These are phyloP conservation scores for Limonius californicus DNA, from an alignment of 1,140 invertebrate species.

Conservation along the genomic window DNA sequence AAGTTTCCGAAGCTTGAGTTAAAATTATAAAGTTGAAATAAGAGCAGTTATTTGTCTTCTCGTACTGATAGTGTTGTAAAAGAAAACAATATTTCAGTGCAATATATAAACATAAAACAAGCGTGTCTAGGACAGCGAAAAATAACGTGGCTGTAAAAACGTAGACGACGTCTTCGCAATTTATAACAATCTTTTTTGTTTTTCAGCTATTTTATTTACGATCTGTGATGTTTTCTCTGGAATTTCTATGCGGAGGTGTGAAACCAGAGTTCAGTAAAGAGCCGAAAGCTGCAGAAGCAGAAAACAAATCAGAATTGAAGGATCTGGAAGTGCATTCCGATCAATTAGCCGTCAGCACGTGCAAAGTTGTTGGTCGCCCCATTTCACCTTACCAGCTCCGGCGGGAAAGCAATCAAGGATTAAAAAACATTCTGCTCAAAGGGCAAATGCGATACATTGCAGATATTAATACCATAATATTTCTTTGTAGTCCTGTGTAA, in stretches of 20 bases:
- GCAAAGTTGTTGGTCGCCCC: conserved; percentile 27
- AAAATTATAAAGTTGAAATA: too few species aligned
- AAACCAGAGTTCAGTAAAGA: background rate
- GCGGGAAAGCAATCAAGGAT: conserved; percentile 62
- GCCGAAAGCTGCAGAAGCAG: background rate
- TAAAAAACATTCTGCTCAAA: conserved; percentile 67
- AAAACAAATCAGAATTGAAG: conserved; percentile 18
- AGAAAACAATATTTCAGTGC: too few species aligned
- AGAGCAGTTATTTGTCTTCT: background rate
- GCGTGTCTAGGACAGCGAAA: too few species aligned
- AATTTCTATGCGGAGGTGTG: conserved; percentile 54
- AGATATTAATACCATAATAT: conserved; percentile 74
- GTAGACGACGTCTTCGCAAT: too few species aligned
- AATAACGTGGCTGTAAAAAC: too few species aligned
- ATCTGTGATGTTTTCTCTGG: conserved; percentile 72
- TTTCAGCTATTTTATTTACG: conserved; percentile 53
- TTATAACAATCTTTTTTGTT: too few species aligned
- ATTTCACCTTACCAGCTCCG: conserved; percentile 40
- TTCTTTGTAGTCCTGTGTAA: conserved; percentile 82
- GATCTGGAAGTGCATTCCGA: conserved; percentile 47
- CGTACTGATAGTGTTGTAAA: too few species aligned
- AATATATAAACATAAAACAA: too few species aligned
- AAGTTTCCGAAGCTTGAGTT: too few species aligned
- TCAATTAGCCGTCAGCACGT: conserved; percentile 13
- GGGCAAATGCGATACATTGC: conserved; percentile 82